Base-by-base conservation (phyloP, 1,140 invertebrate genomes). In the Penaeus indicus region DNA sequence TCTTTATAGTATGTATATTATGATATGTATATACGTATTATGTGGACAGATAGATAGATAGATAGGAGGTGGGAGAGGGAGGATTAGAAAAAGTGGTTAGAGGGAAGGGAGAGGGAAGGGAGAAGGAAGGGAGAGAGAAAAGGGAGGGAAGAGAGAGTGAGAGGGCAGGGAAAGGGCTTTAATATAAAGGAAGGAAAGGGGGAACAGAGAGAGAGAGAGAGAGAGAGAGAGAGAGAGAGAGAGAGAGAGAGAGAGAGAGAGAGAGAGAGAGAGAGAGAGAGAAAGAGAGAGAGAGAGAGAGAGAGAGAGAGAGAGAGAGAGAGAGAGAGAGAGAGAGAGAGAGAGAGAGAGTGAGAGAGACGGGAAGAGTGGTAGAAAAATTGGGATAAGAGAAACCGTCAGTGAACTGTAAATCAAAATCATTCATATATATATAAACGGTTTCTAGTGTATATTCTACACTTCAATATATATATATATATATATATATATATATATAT, bases 181-280 rank as follows among this genome's bases (percentile, higher is more conserved):
- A 32, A 32, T 32, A 2, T 1, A 32, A 32, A 32, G 0, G 32
- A 32, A 32, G 32, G 32, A 54, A 18, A 54, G 8, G 60, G 78
- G 60, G 27, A 32, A 32, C 32, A 32, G 75, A 42, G 75, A 80
- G 16, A 80, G 78, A 38, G 32, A 38, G 78, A 62, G 47, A 62
- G 81, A 62, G 47, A 83, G 54, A 83, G 81, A 84, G 82, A 84
- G 82, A 84, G 82, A 84, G 82, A 84, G 82, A 84, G 82, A 84
- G 82, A 84, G 60, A 84, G 82, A 84, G 60, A 84, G 82, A 64
- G 5, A 84, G 61, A 84, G 54, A 83, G 81, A 83, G 63, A 7
- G 63, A 42, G 25, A 63, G 32, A 32, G 60, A 63, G 32, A 27
- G 63, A 84, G 60, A 84, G 60, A 67, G 63, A 64, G 42, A 64